These are phyloP conservation scores for Remorina albescens DNA, from an alignment of 2,797 vertebrate genomes.

Conservation along the genomic window DNA sequence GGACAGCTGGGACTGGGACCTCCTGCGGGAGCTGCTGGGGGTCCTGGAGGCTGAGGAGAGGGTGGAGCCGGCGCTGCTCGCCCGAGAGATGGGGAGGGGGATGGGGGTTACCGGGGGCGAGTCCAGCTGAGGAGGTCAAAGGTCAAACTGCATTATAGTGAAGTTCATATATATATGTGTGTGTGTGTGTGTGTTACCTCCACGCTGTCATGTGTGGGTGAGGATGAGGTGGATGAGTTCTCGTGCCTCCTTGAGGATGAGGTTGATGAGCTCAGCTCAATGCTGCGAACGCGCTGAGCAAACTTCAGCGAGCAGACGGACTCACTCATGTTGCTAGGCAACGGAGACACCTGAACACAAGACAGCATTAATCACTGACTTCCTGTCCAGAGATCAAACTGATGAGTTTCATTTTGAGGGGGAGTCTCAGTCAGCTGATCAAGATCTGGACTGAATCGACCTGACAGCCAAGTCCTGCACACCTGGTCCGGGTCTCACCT, in stretches of 20 bases:
- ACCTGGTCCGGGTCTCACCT: conserved; percentile 91
- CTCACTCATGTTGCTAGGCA: conserved; percentile 90
- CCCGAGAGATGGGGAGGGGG: conserved; percentile 83
- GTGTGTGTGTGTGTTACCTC: conserved; percentile 83
- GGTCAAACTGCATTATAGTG: background rate
- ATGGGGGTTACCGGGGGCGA: conserved; percentile 84
- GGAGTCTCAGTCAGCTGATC: too few species aligned
- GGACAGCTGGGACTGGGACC: conserved; percentile 84
- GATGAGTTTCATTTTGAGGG: too few species aligned
- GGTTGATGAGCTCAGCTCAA: conserved; percentile 87
- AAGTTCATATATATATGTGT: too few species aligned
- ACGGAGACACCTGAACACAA: conserved; percentile 89
- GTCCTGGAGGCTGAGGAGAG: conserved; percentile 80
- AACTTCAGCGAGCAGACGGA: conserved; percentile 98
- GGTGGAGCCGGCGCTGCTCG: conserved; percentile 84
- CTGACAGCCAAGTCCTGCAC: too few species aligned
- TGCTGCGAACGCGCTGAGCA: conserved; percentile 92
- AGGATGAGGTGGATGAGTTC: conserved; percentile 90
- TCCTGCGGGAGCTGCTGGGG: conserved; percentile 75
- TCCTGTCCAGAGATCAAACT: too few species aligned
- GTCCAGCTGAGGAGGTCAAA: conserved; percentile 78
- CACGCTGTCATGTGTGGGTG: conserved; percentile 88
- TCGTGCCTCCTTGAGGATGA: conserved; percentile 85
- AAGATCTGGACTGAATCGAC: too few species aligned
- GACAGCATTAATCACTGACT: too few species aligned